A percentile compares a stretch with the other conserved stretches of the same genome.
Conservation (phyloP, 1,140 invertebrate genomes). For the Eciton burchellii region DNA sequence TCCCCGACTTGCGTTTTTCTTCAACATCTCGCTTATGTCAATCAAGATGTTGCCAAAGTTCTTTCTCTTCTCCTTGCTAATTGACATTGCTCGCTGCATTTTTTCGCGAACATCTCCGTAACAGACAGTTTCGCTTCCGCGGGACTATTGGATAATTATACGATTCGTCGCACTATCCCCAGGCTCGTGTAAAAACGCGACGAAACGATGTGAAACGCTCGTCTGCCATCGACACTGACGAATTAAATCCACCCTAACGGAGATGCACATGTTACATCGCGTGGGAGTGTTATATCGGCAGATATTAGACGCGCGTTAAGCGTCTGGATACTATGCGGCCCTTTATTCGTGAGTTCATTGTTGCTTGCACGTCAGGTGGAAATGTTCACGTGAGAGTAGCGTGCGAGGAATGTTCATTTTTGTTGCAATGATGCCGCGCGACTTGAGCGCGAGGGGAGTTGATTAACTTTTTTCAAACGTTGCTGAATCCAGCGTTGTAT, state of each 20-base stretch:
- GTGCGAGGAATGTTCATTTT: constrained; percentile 31
- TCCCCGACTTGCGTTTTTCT: not conserved
- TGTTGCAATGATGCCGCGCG: not conserved
- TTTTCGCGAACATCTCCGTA: no score
- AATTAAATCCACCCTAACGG: constrained; percentile 74
- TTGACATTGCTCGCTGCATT: no score
- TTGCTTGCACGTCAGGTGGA: constrained; percentile 77
- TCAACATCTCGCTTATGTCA: not conserved
- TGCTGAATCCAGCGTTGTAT: constrained; percentile 9
- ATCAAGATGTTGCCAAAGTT: not conserved
- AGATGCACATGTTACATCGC: constrained; percentile 45
- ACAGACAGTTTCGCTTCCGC: not conserved
- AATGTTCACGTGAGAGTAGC: constrained; percentile 72
- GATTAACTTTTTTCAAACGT: constrained; percentile 36
- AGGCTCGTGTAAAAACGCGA: constrained; percentile 6
- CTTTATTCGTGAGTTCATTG: constrained; percentile 32
- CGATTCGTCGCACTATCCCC: constrained; percentile 60
- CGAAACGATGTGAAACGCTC: constrained; percentile 77
- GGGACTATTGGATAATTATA: constrained; percentile 27
- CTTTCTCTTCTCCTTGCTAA: no score
- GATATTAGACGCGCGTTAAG: constrained; percentile 70
- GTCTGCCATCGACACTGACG: constrained; percentile 80
- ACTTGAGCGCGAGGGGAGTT: constrained; percentile 27
- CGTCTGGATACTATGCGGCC: constrained; percentile 35
- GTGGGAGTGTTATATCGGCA: constrained; percentile 71